A percentile compares a stretch with the other conserved stretches of the same genome.
These are phyloP conservation scores for Cynodonichthys magdalenae DNA, from an alignment of 2,797 vertebrate species.

Conservation along the genomic window DNA sequence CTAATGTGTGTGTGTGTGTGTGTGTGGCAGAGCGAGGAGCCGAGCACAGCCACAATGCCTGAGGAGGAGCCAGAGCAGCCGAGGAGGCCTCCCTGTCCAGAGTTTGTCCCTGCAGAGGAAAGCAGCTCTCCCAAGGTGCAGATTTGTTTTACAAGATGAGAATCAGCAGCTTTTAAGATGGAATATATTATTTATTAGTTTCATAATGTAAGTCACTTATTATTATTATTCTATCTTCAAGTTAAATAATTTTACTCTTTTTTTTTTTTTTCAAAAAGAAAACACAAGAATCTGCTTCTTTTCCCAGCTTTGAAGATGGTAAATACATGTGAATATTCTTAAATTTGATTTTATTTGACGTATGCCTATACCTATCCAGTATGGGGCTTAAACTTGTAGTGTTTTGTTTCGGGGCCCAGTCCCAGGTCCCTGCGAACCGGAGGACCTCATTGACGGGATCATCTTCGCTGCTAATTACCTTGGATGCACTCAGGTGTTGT, in stretches of 20 bases:
- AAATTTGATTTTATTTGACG: background rate
- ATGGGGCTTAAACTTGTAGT: conserved; percentile 7
- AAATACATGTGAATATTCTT: conserved; percentile 65
- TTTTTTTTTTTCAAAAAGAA: conserved; percentile 70
- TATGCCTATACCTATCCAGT: background rate
- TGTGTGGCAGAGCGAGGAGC: conserved; percentile 57
- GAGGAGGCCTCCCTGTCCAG: conserved; percentile 52
- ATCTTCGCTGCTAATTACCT: conserved; percentile 99
- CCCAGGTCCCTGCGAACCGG: conserved; percentile 97
- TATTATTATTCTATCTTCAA: background rate
- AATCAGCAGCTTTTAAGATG: background rate
- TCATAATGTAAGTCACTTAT: background rate
- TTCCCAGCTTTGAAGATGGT: conserved; percentile 98
- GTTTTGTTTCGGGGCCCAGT: conserved; percentile 74
- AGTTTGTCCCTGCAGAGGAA: conserved; percentile 51
- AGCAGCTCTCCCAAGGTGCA: conserved; percentile 59
- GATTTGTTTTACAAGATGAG: conserved; percentile 4
- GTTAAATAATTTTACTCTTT: conserved; percentile 1
- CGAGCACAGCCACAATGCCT: conserved; percentile 41
- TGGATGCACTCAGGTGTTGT: conserved; percentile 94
- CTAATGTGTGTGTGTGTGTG: conserved; percentile 17
- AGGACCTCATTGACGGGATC: conserved; percentile 89
- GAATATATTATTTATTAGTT: background rate
- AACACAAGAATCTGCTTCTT: conserved; percentile 91
- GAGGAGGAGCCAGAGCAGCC: conserved; percentile 54